Evolutionary conservation across 2,888 invertebrate species (phyloP), one percentile per base, ranked within the genome.

Genomic region (Masnerella sp.): DNA sequence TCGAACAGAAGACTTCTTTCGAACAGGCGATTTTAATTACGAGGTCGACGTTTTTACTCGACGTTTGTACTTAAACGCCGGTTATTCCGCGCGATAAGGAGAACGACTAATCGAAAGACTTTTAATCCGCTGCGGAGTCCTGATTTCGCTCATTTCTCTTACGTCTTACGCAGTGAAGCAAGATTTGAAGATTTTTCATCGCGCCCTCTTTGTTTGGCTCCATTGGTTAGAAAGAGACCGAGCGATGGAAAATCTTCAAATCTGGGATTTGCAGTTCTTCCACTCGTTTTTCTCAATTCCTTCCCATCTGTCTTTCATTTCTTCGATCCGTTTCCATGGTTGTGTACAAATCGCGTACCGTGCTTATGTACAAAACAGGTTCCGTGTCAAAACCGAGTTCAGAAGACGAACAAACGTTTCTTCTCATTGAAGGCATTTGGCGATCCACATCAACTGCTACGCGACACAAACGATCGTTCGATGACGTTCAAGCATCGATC

Each of bases 301-400:
- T 25, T 9, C 20, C 2, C 22, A 28, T 38, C 14, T 25, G 5
- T 38, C 15, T 52, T 42, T 15, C 15, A 25, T 14, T 12, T 28
- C 43, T 25, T 25, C 12, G 9, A 12, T 42, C 34, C 15, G 49
- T 58, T 62, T 34, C 49, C 56, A 62, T 51, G 43, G 54, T 69
- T 54, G 59, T 59, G 62, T 73, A 72, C 59, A 64, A 69, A 58
- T 62, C 61, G 56, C 49, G 61, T 59, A 69, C 59, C 65, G 69
- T 45, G 49, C 69, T 64, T n/a, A n/a, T n/a, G n/a, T n/a, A n/a
- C n/a, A n/a, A n/a, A n/a, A 69, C 52, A 59, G 61, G 47, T 38
- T 38, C 34, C 52, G 51, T 69, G 52, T 30, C 64, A 42, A 15
- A 54, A 51, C 43, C 45, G 38, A 54, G 45, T 59, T 68, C 62